A percentile compares a stretch with the other conserved stretches of the same genome.
Evolutionary conservation across 2,888 invertebrate species (phyloP).

Genomic region (Drosophila paracracens): DNA sequence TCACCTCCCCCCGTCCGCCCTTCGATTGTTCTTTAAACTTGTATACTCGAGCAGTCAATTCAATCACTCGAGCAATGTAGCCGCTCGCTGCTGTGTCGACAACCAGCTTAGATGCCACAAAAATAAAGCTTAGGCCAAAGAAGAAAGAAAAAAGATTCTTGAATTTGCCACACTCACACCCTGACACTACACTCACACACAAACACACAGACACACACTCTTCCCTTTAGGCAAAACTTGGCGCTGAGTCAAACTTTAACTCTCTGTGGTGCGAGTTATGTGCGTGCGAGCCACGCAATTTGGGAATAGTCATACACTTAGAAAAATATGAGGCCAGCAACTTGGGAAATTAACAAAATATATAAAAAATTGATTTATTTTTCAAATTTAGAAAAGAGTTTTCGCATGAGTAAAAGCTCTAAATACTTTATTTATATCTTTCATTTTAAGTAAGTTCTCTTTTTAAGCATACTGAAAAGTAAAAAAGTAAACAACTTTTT

Average conservation of each 20-base stretch:
- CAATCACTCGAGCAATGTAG: constrained; percentile 59
- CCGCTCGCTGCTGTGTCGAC: constrained; percentile 37
- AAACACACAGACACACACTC: neutral
- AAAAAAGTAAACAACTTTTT: fast-evolving
- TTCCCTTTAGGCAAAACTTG: constrained; percentile 26
- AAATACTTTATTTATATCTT: neutral
- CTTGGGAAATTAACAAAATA: no score
- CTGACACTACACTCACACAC: neutral
- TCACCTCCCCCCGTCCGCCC: neutral
- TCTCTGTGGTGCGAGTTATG: constrained; percentile 36
- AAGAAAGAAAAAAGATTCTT: constrained; percentile 41
- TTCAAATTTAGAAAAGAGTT: neutral
- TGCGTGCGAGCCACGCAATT: constrained; percentile 62
- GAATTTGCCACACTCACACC: constrained; percentile 18
- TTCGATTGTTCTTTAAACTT: constrained; percentile 65
- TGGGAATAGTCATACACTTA: constrained; percentile 22
- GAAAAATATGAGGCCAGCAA: neutral
- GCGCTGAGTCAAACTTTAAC: constrained; percentile 33
- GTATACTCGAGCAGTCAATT: constrained; percentile 57
- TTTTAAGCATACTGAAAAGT: neutral
- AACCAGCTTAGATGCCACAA: constrained; percentile 2
- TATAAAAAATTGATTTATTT: no score
- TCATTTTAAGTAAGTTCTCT: neutral
- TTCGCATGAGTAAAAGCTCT: no score
- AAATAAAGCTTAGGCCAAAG: constrained; percentile 43